Evolutionary conservation across 1,140 invertebrate species (phyloP).

Genomic region (Dendrolimus kikuchii): DNA sequence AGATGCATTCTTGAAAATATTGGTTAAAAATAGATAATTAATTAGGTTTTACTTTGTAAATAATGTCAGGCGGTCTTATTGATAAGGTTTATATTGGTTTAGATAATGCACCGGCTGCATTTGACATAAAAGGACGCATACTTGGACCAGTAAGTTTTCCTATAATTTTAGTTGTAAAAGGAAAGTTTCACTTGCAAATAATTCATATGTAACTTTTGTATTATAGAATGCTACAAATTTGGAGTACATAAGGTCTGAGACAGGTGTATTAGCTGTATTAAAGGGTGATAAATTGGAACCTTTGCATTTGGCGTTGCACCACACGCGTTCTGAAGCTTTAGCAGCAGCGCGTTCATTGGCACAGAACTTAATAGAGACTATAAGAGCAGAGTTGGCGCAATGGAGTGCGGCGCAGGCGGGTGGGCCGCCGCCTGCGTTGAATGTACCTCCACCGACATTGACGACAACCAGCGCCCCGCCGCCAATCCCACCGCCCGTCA

Average conservation of each 20-base stretch:
- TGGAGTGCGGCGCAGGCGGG: slow-evolving; percentile 61
- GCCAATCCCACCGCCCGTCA: slow-evolving; percentile 24
- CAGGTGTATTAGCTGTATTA: slow-evolving; percentile 82
- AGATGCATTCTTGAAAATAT: slow-evolving; percentile 46
- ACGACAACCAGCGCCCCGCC: slow-evolving; percentile 48
- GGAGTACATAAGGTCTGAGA: slow-evolving; percentile 84
- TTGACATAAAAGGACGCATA: slow-evolving; percentile 83
- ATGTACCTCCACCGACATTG: slow-evolving; percentile 50
- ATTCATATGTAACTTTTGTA: slow-evolving; percentile 15
- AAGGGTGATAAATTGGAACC: slow-evolving; percentile 85
- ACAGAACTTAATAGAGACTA: slow-evolving; percentile 85
- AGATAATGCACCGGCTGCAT: slow-evolving; percentile 83
- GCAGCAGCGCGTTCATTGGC: slow-evolving; percentile 82
- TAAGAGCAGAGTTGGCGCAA: slow-evolving; percentile 82
- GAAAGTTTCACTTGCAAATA: slow-evolving; percentile 9
- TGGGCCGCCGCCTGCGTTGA: slow-evolving; percentile 48
- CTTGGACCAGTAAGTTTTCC: slow-evolving; percentile 72
- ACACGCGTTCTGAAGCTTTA: slow-evolving; percentile 79
- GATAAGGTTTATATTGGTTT: slow-evolving; percentile 86
- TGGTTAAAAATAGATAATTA: slow-evolving; percentile 24
- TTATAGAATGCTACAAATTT: slow-evolving; percentile 79
- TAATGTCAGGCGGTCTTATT: slow-evolving; percentile 63
- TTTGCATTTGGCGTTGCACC: slow-evolving; percentile 85
- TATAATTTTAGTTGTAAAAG: slow-evolving; percentile 7
- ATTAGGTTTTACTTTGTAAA: slow-evolving; percentile 23